Conservation (phyloP, 1,140 invertebrate genomes). For the Meloidogyne hapla region DNA sequence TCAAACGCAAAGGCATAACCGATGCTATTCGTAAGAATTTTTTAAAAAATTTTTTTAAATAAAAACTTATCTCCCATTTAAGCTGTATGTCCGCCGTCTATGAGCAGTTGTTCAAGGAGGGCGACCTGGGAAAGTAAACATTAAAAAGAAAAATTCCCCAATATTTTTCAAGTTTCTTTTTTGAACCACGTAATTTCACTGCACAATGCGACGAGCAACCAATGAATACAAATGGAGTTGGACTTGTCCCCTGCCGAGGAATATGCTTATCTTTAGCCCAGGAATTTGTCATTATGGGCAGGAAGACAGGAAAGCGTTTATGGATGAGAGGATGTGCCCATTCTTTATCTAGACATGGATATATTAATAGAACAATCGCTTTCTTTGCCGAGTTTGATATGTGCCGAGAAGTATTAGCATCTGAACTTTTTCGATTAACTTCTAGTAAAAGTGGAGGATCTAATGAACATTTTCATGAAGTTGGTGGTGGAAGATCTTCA, state of each 20-base stretch:
- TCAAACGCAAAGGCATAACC: constrained; percentile 37
- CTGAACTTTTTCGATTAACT: constrained; percentile 39
- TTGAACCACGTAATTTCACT: constrained; percentile 46
- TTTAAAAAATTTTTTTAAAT: no score
- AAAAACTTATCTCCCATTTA: no score
- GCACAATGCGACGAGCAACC: constrained; percentile 43
- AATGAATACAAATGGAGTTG: constrained; percentile 34
- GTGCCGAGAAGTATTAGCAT: constrained; percentile 44
- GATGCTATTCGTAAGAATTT: constrained; percentile 37
- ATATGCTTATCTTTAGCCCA: constrained; percentile 51
- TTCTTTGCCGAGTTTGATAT: constrained; percentile 52
- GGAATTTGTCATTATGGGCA: constrained; percentile 48
- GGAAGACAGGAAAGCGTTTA: constrained; percentile 46
- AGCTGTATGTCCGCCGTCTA: constrained; percentile 45
- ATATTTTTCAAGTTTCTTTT: constrained; percentile 45
- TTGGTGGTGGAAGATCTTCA: background rate
- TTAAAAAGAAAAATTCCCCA: no score
- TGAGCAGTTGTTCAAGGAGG: constrained; percentile 42
- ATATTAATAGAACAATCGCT: constrained; percentile 48
- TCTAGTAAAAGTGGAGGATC: background rate
- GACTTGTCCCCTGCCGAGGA: constrained; percentile 45
- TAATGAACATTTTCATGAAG: constrained; percentile 16
- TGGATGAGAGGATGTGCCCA: constrained; percentile 51
- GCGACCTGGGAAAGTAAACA: constrained; percentile 47
- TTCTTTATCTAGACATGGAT: constrained; percentile 37